These are phyloP conservation scores for Mirza zaza DNA, from an alignment of 2,113 vertebrate genomes.

Conservation along the genomic window DNA sequence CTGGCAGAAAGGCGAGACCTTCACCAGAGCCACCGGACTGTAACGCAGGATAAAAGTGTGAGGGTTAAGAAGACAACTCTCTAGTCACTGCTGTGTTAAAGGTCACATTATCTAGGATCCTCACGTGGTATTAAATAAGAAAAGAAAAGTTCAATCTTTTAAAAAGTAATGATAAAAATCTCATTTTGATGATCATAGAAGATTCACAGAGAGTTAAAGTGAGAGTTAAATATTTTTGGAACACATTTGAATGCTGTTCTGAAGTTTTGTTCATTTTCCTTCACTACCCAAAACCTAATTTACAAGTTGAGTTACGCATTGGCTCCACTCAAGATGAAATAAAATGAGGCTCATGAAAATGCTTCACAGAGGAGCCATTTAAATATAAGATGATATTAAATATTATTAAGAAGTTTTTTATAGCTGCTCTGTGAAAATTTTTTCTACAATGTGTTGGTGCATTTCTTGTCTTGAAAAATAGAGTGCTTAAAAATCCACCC, in stretches of 20 bases:
- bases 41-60: background rate
- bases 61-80: background rate
- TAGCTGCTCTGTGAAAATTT: background rate
- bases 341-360: background rate
- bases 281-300: background rate
- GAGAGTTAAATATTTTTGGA: background rate
- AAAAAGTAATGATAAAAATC: background rate
- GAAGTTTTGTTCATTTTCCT: background rate
- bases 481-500: background rate
- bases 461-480: constrained; percentile 3
- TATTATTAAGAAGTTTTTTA: background rate
- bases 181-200: background rate
- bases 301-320: background rate
- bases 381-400: background rate
- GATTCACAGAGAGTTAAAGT: background rate
- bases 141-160: background rate
- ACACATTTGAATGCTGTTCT: background rate
- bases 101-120: background rate
- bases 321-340: background rate
- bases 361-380: background rate
- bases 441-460: background rate
- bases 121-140: background rate
- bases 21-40: background rate
- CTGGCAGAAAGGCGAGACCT: background rate
- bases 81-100: background rate